Evolutionary conservation across 2,113 vertebrate species (phyloP), one percentile per base, ranked within the genome.

Genomic region (Microtus pennsylvanicus): DNA sequence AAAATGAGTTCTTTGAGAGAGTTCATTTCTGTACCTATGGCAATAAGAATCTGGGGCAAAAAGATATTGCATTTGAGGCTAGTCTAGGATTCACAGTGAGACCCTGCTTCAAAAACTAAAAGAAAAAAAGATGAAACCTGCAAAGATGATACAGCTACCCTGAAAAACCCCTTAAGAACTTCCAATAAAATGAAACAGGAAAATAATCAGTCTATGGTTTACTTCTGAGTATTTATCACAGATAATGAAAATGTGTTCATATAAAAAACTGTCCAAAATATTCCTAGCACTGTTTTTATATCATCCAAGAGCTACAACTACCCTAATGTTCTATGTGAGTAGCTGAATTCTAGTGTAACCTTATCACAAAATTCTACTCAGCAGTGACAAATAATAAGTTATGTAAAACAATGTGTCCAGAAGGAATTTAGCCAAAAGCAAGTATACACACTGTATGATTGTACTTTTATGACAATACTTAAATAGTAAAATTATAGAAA

Each of bases 381-480:
- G 17, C 17, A 61, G 35, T n/a, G 26, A 81, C n/a, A 93, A 90
- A 2, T 8, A 89, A 38, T 28, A 28, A 12, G 9, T 35, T 35
- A 33, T 16, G 11, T 7, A 50, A 12, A 58, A 35, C 14, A 19
- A 16, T 24, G 19, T 6, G 45, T 65, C 42, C 12, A 9, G 58
- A 6, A 28, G 3, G 1, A 86, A 45, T 70, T n/a, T 28, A 11
- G 26, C 11, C 14, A 81, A 58, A 70, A 67, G 1, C 22, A 47
- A 82, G 11, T 0, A 42, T 61, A 8, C 7, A 38, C 9, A 26
- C 10, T 42, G 0, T 3, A 26, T 52, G 9, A 30, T 7, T n/a
- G 16, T 28, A 5, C n/a, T 61, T 67, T 35, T n/a, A 42, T n/a
- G 50, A 24, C 50, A 45, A 45, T 50, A 5, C 45, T 67, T 7